Evolutionary conservation across 2,113 vertebrate genomes (phyloP).

Genomic region (Eulacestoma nigropectus): DNA sequence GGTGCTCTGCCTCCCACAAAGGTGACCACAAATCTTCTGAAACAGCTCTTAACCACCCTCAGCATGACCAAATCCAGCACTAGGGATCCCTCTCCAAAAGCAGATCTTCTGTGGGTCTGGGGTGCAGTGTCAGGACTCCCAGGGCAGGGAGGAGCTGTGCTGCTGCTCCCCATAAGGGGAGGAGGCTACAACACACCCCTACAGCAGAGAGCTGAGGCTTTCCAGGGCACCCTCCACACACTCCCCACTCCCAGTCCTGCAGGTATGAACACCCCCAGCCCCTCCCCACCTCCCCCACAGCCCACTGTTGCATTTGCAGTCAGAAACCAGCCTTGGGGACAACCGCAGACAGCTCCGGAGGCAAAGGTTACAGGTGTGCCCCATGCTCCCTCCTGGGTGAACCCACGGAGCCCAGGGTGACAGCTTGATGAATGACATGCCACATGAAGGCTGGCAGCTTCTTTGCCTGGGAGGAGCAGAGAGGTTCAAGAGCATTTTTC

Average conservation of each 20-base stretch:
- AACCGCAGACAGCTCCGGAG: not conserved
- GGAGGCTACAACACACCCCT: accelerated
- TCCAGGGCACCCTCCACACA: not conserved
- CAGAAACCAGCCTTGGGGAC: not conserved
- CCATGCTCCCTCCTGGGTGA: not conserved
- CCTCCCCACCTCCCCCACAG: not conserved
- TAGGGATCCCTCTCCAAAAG: not conserved
- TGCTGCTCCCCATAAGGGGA: accelerated
- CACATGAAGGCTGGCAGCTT: constrained; percentile 50
- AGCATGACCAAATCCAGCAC: not conserved
- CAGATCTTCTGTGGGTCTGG: accelerated
- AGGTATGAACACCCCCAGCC: not conserved
- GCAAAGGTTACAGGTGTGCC: constrained; percentile 52
- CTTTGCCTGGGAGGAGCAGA: constrained; percentile 43
- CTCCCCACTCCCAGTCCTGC: not conserved
- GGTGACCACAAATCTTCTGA: not conserved
- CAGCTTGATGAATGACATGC: constrained; percentile 43
- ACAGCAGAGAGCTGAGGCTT: accelerated
- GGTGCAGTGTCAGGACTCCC: not conserved
- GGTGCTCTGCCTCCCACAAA: not conserved
- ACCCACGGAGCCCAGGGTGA: not conserved
- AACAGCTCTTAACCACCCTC: not conserved
- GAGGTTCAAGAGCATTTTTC: constrained; percentile 53
- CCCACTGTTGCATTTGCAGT: not conserved
- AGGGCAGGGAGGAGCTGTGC: not conserved